These are phyloP conservation scores for Dinothrombium tinctorium DNA, from an alignment of 1,140 invertebrate species.

Conservation along the genomic window DNA sequence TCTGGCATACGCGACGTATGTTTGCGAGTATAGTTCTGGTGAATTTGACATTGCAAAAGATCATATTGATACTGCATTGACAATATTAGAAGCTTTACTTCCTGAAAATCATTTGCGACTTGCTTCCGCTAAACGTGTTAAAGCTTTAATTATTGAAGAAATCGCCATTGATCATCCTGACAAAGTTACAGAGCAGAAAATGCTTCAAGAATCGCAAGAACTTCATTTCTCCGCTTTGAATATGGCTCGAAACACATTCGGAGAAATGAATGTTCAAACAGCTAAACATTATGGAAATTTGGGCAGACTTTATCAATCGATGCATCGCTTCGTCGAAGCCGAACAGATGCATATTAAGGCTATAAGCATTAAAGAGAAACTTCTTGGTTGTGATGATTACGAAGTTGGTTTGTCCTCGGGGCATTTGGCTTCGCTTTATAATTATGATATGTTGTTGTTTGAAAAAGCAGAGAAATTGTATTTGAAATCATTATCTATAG, in stretches of 20 bases:
- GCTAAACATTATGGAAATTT: slow-evolving; percentile 86
- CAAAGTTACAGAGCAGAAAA: slow-evolving; percentile 18
- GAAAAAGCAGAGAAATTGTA: slow-evolving; percentile 61
- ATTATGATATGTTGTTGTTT: slow-evolving; percentile 72
- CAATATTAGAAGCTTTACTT: slow-evolving; percentile 48
- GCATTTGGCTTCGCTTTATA: slow-evolving; percentile 73
- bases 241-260: slow-evolving; percentile 50
- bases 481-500: slow-evolving; percentile 59
- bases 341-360: slow-evolving; percentile 72
- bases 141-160: slow-evolving; percentile 74
- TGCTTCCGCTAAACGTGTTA: slow-evolving; percentile 64
- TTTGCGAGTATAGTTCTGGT: slow-evolving; percentile 67
- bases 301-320: slow-evolving; percentile 68
- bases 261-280: slow-evolving; percentile 74
- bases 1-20: slow-evolving; percentile 69
- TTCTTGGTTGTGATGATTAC: slow-evolving; percentile 61
- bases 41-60: slow-evolving; percentile 50
- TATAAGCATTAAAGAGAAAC: slow-evolving; percentile 63
- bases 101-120: slow-evolving; percentile 55
- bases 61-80: slow-evolving; percentile 55
- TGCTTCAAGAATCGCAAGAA: slow-evolving; percentile 38
- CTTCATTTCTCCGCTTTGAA: slow-evolving; percentile 53
- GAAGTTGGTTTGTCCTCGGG: slow-evolving; percentile 75
- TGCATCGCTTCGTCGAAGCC: slow-evolving; percentile 57
- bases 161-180: slow-evolving; percentile 52